Percentiles rank a stretch among this genome's conserved stretches.
Evolutionary conservation across 2,888 invertebrate genomes (phyloP).

Genomic region (Tortrix viridana): DNA sequence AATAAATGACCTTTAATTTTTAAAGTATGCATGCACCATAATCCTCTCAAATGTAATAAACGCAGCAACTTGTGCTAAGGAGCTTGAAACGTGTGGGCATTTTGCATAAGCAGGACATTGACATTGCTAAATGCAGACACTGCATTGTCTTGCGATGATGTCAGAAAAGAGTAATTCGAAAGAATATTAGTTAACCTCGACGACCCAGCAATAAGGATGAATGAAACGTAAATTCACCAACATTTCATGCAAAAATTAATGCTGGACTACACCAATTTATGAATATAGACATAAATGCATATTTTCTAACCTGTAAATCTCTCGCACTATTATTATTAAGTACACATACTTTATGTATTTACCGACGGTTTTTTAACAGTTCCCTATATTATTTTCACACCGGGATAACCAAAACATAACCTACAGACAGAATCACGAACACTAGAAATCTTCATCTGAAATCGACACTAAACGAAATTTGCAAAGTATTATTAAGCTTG

Average conservation of each 20-base stretch:
- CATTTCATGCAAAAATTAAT: background rate
- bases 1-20: no score
- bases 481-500: no score
- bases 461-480: background rate
- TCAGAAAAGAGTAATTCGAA: constrained; percentile 26
- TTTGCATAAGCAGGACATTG: constrained; percentile 32
- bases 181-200: constrained; percentile 24
- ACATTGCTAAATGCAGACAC: constrained; percentile 29
- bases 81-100: constrained; percentile 23
- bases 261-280: background rate
- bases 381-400: no score
- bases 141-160: constrained; percentile 32
- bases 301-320: no score
- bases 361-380: no score
- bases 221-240: constrained; percentile 11
- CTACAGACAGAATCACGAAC: no score
- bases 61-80: background rate
- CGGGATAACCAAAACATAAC: no score
- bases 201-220: constrained; percentile 5
- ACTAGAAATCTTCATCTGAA: background rate
- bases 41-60: background rate
- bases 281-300: background rate
- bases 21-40: no score
- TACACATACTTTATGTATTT: no score
- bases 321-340: no score